A percentile compares a stretch with the other conserved stretches of the same genome.
Conservation (phyloP, 2,797 vertebrate genomes). For the Trachurus trachurus region DNA sequence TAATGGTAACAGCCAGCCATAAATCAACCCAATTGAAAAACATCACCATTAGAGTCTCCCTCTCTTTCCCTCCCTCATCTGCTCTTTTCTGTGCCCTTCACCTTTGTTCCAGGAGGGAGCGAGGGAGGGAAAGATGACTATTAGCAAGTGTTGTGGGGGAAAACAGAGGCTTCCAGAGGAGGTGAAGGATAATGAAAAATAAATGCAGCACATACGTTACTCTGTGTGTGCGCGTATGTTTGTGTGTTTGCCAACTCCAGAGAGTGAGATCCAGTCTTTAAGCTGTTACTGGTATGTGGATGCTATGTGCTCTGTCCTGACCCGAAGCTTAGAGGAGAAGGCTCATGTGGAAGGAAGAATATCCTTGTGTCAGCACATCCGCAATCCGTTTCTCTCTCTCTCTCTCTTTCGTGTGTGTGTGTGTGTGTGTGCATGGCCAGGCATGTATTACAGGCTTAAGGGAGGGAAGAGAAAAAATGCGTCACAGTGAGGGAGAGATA, state of each 20-base stretch:
- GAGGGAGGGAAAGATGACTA: conserved; percentile 53
- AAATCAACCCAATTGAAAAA: conserved; percentile 82
- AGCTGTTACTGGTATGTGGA: conserved; percentile 55
- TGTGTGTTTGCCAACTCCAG: conserved; percentile 32
- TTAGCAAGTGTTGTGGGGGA: conserved; percentile 44
- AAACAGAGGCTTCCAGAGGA: conserved; percentile 39
- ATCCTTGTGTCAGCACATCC: conserved; percentile 79
- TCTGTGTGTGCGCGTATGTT: conserved; percentile 30
- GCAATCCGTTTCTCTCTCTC: conserved; percentile 38
- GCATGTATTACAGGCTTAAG: conserved; percentile 66
- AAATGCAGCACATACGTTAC: conserved; percentile 18
- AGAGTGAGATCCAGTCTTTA: conserved; percentile 37
- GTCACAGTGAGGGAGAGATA: conserved; percentile 53
- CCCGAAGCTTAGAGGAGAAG: conserved; percentile 70
- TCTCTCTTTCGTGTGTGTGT: conserved; percentile 17
- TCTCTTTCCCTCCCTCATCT: conserved; percentile 64
- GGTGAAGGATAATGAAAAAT: conserved; percentile 50
- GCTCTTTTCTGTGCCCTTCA: conserved; percentile 76
- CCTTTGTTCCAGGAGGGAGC: conserved; percentile 72
- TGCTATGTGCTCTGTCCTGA: conserved; percentile 54
- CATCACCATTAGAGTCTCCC: conserved; percentile 70
- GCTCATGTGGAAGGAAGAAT: conserved; percentile 68
- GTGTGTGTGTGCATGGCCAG: conserved; percentile 37
- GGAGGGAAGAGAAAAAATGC: conserved; percentile 46
- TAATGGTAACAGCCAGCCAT: conserved; percentile 77